Evolutionary conservation across 2,113 vertebrate genomes (phyloP), one percentile per base, ranked within the genome.

Genomic region (Callionymus lyra): DNA sequence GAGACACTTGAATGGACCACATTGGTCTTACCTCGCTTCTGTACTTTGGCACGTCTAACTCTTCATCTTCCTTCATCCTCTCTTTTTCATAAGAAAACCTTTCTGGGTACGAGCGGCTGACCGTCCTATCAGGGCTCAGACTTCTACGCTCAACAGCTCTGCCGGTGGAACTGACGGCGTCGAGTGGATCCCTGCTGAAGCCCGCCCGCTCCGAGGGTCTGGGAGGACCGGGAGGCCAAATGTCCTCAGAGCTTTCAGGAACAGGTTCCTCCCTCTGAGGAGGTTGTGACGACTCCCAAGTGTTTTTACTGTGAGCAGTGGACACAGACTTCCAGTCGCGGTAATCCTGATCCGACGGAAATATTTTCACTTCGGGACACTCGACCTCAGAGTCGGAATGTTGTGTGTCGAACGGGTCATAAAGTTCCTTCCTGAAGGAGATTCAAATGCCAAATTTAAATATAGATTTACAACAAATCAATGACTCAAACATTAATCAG

Each of bases 371-470:
- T 2, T n/a, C 0, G 10, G 35, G 11, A 27, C n/a, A 6, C 14
- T 65, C 66, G 0, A 0, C 16, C 1, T 38, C 16, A 2, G 41
- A 45, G 13, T 55, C 56, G 12, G 43, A 59, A 0, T 49, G 64
- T 3, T 21, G 10, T 2, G 51, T 57, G 11, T 70, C 46, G 16
- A 65, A 73, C 6, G 74, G 76, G 56, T 81, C 44, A 31, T 81
- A 82, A 5, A 82, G 54, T 2, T 74, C 61, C 12, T 6, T 16
- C 50, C 78, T 79, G 60, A 19, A 2, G 27, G 32, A 31, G 15
- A 37, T 1, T 0, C 21, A 27, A 5, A 27, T 27, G 21, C 4
- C 21, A 27, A 4, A 27, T 5, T 27, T 27, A 27, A 5, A 27
- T 8, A 27, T 8, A 5, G 4, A 4, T 27, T 27, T 27, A 27